phyloP scores from a whole-genome alignment of 2,888 invertebrate species.

The Drosophila anceps region DNA sequence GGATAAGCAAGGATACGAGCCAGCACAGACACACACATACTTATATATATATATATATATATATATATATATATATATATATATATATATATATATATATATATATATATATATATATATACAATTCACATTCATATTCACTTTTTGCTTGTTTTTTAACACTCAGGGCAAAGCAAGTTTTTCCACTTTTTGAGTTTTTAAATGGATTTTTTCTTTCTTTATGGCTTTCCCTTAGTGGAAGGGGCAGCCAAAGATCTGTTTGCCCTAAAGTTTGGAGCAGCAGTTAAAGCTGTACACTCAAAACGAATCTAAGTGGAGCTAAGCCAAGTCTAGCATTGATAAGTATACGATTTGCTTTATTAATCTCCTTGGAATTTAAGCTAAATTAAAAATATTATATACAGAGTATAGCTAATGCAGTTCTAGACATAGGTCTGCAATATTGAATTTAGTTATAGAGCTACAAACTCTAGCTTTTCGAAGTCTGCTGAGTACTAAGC shows the following conservation, averaged over 20 bases:
- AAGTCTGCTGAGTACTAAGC: no score
- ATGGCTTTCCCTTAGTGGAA: conserved; percentile 1
- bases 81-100: conserved; percentile 4
- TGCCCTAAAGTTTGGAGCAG: neutral
- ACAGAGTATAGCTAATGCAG: no score
- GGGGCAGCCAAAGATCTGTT: conserved; percentile 1
- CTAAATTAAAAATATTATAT: neutral
- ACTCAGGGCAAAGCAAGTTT: conserved; percentile 63
- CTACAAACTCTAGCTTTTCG: no score
- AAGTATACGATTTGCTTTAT: no score
- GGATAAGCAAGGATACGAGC: conserved; percentile 59
- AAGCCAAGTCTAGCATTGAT: neutral
- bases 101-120: conserved; percentile 15
- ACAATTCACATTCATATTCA: conserved; percentile 49
- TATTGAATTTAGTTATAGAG: no score
- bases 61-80: conserved; percentile 24
- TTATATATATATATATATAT: neutral
- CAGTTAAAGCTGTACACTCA: neutral
- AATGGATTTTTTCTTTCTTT: conserved; percentile 49
- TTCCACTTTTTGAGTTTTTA: conserved; percentile 63
- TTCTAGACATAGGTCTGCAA: no score
- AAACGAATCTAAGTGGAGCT: neutral
- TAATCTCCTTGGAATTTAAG: neutral
- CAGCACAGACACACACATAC: conserved; percentile 30
- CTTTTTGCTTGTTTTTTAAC: conserved; percentile 43